Conservation (phyloP, 2,888 invertebrate genomes). For the Melieria picta region DNA sequence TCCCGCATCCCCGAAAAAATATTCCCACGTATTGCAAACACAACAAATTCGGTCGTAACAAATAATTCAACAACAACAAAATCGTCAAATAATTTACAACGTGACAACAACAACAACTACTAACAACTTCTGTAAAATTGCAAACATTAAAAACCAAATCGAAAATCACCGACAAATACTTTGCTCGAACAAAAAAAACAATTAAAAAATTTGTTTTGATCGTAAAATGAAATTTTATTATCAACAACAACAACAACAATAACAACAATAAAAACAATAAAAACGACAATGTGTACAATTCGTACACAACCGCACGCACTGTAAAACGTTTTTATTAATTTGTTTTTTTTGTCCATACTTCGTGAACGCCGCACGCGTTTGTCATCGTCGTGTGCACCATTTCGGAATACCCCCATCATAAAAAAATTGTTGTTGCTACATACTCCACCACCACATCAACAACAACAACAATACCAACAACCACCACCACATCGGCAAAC, state of each 20-base stretch:
- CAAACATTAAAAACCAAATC: background rate
- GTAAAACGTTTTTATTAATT: conserved; percentile 35
- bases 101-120: conserved; percentile 19
- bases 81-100: background rate
- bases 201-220: conserved; percentile 62
- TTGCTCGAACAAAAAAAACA: conserved; percentile 37
- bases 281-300: conserved; percentile 22
- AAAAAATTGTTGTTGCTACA: background rate
- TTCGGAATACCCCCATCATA: conserved; percentile 21
- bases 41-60: conserved; percentile 12
- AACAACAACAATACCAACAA: conserved; percentile 12
- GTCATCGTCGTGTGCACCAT: conserved; percentile 8
- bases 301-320: conserved; percentile 45
- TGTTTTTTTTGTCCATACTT: background rate
- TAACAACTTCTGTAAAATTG: conserved; percentile 17
- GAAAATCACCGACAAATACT: too few species aligned
- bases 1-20: background rate
- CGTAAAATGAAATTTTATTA: conserved; percentile 63
- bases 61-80: background rate
- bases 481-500: background rate
- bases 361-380: conserved; percentile 2
- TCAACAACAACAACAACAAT: conserved; percentile 43
- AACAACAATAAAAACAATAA: conserved; percentile 41
- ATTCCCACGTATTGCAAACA: background rate
- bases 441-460: background rate